phyloP scores from a whole-genome alignment of 2,888 invertebrate species.

The Dorcus hopei region DNA sequence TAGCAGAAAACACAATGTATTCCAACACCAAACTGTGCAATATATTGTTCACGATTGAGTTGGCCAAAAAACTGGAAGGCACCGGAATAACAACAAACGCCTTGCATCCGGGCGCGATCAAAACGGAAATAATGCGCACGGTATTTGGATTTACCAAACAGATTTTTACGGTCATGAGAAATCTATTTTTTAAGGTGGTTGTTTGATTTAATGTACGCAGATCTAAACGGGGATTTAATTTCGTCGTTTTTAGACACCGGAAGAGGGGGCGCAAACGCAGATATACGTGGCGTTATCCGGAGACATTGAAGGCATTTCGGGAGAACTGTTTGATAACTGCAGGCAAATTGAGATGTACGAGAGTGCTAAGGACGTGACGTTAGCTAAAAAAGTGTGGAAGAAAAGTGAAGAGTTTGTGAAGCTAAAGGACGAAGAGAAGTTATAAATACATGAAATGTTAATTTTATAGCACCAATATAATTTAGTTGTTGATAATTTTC shows the following conservation, averaged over 20 bases:
- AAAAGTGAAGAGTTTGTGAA: conserved; percentile 63
- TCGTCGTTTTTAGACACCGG: not conserved
- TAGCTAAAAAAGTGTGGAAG: conserved; percentile 79
- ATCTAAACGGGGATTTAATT: not conserved
- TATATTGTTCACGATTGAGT: conserved; percentile 31
- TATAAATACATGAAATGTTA: not conserved
- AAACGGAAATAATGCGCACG: conserved; percentile 5
- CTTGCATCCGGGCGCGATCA: conserved; percentile 35
- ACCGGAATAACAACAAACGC: conserved; percentile 30
- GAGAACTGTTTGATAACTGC: conserved; percentile 81
- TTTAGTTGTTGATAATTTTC: too few relatives aligned
- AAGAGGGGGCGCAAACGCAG: conserved; percentile 58
- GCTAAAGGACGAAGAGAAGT: conserved; percentile 3
- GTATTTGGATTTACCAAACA: not conserved
- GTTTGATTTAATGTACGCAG: not conserved
- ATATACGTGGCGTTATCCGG: conserved; percentile 75
- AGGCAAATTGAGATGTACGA: conserved; percentile 58
- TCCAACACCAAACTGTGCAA: conserved; percentile 32
- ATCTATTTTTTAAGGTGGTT: not conserved
- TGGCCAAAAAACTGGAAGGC: conserved; percentile 28
- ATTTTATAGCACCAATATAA: too few relatives aligned
- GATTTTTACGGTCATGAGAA: not conserved
- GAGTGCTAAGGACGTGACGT: conserved; percentile 61
- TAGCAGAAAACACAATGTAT: not conserved
- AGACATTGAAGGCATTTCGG: conserved; percentile 65